A percentile compares a stretch with the other conserved stretches of the same genome.
These are phyloP conservation scores for Pagrus major DNA, from an alignment of 2,113 vertebrate genomes.

Conservation along the genomic window DNA sequence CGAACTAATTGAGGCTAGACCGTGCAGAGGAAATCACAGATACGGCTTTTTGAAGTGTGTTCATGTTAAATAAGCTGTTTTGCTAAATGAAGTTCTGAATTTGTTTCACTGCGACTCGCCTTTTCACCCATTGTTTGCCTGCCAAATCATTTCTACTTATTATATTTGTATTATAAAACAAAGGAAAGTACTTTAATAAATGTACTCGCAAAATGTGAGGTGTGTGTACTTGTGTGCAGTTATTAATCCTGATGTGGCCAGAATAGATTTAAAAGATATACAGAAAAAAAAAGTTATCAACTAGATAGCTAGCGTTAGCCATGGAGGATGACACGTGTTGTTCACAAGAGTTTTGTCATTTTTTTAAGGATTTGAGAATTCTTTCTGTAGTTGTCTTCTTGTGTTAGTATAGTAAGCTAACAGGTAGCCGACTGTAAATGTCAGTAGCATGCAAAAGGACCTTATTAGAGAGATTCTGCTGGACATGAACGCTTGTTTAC, in stretches of 20 bases:
- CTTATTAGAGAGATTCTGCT: background rate
- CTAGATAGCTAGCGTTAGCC: background rate
- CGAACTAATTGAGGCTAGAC: constrained; percentile 60
- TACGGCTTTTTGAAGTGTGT: constrained; percentile 2
- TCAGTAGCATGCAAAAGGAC: background rate
- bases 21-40: constrained; percentile 2
- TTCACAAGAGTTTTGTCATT: too few species aligned
- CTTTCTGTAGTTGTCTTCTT: background rate
- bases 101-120: background rate
- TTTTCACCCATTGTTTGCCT: constrained; percentile 49
- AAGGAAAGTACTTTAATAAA: constrained; percentile 62
- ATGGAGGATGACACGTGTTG: too few species aligned
- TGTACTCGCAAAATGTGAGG: background rate
- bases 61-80: constrained; percentile 34
- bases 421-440: too few species aligned
- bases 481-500: constrained; percentile 40
- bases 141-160: constrained; percentile 76
- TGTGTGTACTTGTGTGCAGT: background rate
- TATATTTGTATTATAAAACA: constrained; percentile 72
- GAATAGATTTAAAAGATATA: background rate
- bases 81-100: constrained; percentile 4
- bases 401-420: background rate
- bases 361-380: too few species aligned
- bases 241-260: background rate
- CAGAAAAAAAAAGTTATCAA: background rate